phyloP scores from a whole-genome alignment of 64 coral and sea anemone species.

The Anthopleura sola region DNA sequence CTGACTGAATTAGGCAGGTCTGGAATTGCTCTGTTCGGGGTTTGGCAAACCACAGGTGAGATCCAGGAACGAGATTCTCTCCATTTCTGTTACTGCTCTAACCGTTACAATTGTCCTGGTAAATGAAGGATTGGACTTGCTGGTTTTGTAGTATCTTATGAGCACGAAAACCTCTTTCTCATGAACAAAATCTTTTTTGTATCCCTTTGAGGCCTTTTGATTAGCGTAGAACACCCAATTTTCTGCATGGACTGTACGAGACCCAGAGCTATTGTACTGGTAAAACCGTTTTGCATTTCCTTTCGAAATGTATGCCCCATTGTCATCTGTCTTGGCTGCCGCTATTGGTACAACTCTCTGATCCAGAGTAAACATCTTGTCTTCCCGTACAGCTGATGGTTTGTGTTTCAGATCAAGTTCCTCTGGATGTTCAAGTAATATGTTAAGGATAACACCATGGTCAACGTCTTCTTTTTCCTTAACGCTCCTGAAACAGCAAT shows the following conservation, averaged over 20 bases:
- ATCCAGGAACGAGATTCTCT: conserved; percentile 3
- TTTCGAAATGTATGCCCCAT: conserved; percentile 49
- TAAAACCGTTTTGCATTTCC: conserved; percentile 31
- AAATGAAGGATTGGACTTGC: conserved; percentile 1
- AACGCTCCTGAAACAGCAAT: too few relatives aligned
- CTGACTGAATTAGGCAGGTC: conserved; percentile 11
- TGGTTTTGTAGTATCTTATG: background rate
- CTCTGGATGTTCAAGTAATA: too few relatives aligned
- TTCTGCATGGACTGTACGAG: conserved; percentile 29
- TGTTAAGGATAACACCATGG: too few relatives aligned
- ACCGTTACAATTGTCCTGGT: background rate
- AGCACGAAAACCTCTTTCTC: conserved; percentile 32
- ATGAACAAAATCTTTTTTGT: conserved; percentile 14
- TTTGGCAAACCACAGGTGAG: conserved; percentile 32
- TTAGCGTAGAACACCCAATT: conserved; percentile 22
- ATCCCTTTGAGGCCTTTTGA: conserved; percentile 7
- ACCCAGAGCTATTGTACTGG: conserved; percentile 12
- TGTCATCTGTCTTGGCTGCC: conserved; percentile 52
- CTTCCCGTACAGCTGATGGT: too few relatives aligned
- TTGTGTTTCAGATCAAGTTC: too few relatives aligned
- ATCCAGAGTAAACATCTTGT: conserved; percentile 57
- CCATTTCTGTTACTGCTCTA: conserved; percentile 4
- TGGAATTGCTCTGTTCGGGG: conserved; percentile 38
- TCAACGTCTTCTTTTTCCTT: too few relatives aligned
- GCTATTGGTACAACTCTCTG: conserved; percentile 37